These are phyloP conservation scores for Ceratotherium simum DNA, from an alignment of 2,113 vertebrate genomes.

Conservation along the genomic window DNA sequence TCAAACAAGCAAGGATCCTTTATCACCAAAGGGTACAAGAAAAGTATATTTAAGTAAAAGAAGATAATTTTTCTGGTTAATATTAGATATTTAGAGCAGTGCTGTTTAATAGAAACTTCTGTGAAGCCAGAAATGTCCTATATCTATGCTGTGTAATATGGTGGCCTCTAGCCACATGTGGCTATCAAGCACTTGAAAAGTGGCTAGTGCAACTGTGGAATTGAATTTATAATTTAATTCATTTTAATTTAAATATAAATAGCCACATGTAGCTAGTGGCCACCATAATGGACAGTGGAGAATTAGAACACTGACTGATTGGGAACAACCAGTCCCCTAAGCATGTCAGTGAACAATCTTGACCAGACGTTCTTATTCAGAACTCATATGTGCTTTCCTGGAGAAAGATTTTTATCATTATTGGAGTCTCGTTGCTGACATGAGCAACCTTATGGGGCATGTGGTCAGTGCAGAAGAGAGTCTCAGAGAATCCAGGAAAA, in stretches of 20 bases:
- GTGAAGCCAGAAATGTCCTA: background rate
- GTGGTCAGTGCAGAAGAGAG: background rate
- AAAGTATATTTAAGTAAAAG: background rate
- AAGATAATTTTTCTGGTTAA: background rate
- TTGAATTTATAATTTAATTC: background rate
- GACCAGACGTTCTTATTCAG: background rate
- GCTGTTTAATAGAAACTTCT: background rate
- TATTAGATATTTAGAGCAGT: background rate
- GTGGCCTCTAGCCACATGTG: background rate
- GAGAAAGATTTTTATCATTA: background rate
- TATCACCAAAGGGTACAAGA: background rate
- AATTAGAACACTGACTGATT: background rate
- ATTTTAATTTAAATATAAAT: slow-evolving; percentile 11
- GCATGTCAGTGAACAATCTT: background rate
- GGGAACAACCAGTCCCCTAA: background rate
- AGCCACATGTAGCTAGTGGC: background rate
- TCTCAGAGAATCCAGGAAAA: background rate
- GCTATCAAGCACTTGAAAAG: background rate
- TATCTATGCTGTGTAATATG: background rate
- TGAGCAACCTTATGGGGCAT: background rate
- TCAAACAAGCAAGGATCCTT: background rate
- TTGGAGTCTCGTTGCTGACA: background rate
- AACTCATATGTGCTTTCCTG: background rate
- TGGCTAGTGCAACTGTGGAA: background rate
- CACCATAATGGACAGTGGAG: background rate